Conservation (phyloP, 2,113 vertebrate genomes). For the Peromyscus californicus region DNA sequence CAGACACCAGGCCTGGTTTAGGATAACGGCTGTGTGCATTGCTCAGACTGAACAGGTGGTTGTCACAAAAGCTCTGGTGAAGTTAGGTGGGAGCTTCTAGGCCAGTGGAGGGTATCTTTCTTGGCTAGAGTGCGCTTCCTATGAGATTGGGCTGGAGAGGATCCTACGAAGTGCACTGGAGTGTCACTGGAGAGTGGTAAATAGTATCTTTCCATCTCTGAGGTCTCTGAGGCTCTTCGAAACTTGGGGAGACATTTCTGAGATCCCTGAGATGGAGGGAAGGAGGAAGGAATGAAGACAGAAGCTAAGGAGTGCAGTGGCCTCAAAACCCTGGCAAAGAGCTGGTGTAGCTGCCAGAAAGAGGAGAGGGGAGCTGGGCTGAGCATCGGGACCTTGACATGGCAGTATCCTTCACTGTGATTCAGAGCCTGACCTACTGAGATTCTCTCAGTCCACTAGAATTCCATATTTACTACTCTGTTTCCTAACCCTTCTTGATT, state of each 20-base stretch:
- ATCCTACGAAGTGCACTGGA: not conserved
- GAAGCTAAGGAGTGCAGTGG: not conserved
- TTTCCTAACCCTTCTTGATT: not conserved
- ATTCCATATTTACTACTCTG: not conserved
- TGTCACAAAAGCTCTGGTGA: not conserved
- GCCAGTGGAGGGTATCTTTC: not conserved
- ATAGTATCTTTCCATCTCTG: not conserved
- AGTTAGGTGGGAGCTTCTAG: not conserved
- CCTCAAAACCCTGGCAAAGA: not conserved
- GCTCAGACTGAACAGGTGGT: not conserved
- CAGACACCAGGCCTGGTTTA: not conserved
- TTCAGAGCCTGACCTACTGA: not conserved
- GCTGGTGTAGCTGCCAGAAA: not conserved
- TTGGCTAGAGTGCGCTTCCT: not conserved
- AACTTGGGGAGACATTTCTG: not conserved
- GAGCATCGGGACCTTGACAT: not conserved
- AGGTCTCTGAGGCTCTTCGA: not conserved
- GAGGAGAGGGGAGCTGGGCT: not conserved
- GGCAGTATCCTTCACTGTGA: not conserved
- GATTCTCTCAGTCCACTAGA: not conserved
- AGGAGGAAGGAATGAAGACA: not conserved
- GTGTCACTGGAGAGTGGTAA: not conserved
- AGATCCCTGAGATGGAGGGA: not conserved
- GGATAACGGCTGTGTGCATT: not conserved
- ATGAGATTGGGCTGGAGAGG: not conserved